Evolutionary conservation across 2,888 invertebrate species (phyloP), one percentile per base, ranked within the genome.

Genomic region (Leucoma salicis): DNA sequence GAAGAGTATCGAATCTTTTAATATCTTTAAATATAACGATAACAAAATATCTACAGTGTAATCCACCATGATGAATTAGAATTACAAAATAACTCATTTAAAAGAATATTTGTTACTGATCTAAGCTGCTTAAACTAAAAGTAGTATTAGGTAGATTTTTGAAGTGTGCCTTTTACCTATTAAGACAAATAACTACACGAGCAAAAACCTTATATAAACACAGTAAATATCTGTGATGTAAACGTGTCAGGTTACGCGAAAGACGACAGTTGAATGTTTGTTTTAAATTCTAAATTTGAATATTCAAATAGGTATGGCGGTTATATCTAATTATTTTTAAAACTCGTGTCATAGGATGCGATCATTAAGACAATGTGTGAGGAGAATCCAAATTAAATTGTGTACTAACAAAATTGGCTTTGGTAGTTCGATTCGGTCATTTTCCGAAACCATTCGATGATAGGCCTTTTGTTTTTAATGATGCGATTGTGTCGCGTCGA

Each of bases 91-190:
- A n/a, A n/a, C 2, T 27, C 5, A 25, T 6, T 25, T 10, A 25
- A 25, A 10, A 27, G 21, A 21, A 21, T 4, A 21, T 21, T 3
- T 21, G 1, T 4, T 21, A 21, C 21, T 21, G 21, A 2, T 16
- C 6, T 16, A 16, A 16, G 3, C 6, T 16, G n/a, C n/a, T n/a
- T n/a, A n/a, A n/a, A n/a, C n/a, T n/a, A n/a, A n/a, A n/a, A n/a
- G n/a, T n/a, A n/a, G n/a, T n/a, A n/a, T n/a, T n/a, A n/a, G n/a
- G n/a, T n/a, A n/a, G n/a, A n/a, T n/a, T n/a, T n/a, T n/a, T n/a
- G n/a, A 63, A 71, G 73, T 74, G 74, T 78, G 86, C 86, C 87
- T 84, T 86, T 86, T 86, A 86, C 87, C 87, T 58, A 86, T 75
- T 84, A 74, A 85, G 85, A 86, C 74, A 72, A 75, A 84, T 84